These are phyloP conservation scores for Chrosomus eos DNA, from an alignment of 2,797 vertebrate species.

Conservation along the genomic window DNA sequence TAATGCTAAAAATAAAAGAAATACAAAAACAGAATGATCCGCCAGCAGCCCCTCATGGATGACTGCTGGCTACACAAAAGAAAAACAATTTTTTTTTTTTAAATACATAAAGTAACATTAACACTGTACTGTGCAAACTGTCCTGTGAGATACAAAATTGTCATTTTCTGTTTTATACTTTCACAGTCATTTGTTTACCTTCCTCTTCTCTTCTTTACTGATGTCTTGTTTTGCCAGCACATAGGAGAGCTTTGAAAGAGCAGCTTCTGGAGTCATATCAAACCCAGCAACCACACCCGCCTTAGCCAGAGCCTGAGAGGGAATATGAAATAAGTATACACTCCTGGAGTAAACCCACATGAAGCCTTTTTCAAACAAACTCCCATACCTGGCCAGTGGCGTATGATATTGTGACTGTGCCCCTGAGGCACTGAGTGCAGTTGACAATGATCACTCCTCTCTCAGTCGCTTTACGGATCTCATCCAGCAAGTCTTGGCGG, in stretches of 20 bases:
- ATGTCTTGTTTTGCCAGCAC: slow-evolving; percentile 81
- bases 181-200: slow-evolving; percentile 73
- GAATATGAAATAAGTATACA: background rate
- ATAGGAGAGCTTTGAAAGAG: slow-evolving; percentile 93
- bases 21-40: too few species aligned
- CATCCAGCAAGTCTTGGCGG: slow-evolving; percentile 82
- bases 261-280: slow-evolving; percentile 96
- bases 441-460: slow-evolving; percentile 87
- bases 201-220: slow-evolving; percentile 74
- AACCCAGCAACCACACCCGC: slow-evolving; percentile 84
- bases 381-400: slow-evolving; percentile 82
- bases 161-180: background rate
- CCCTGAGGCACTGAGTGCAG: slow-evolving; percentile 92
- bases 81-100: too few species aligned
- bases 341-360: background rate
- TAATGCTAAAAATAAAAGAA: too few species aligned
- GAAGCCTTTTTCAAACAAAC: background rate
- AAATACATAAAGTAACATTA: background rate
- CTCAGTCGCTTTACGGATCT: slow-evolving; percentile 81
- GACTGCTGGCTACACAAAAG: too few species aligned
- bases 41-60: too few species aligned
- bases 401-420: slow-evolving; percentile 85
- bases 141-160: background rate
- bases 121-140: background rate
- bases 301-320: slow-evolving; percentile 79